Evolutionary conservation across 2,113 vertebrate species (phyloP).

Genomic region (Chloropsis hardwickii): DNA sequence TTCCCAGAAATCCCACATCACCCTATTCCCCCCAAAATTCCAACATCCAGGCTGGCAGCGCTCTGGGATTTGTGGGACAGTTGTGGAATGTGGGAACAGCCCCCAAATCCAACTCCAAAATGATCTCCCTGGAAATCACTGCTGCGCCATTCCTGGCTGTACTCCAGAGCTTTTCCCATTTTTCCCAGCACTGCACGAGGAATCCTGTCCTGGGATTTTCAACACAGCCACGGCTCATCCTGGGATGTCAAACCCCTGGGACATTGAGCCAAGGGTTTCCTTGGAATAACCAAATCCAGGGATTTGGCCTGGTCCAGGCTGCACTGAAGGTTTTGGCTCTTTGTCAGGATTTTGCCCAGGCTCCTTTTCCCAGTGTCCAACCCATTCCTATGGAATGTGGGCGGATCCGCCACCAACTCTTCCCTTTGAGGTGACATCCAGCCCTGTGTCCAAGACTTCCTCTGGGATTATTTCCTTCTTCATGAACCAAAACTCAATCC

Average conservation of each 20-base stretch:
- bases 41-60: neutral
- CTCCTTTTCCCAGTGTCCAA: fast-evolving
- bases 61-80: neutral
- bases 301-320: neutral
- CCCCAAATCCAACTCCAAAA: neutral
- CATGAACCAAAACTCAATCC: neutral
- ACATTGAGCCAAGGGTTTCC: neutral
- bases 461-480: neutral
- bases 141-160: neutral
- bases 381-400: fast-evolving
- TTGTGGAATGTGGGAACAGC: neutral
- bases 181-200: neutral
- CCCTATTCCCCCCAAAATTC: neutral
- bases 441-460: fast-evolving
- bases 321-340: neutral
- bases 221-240: neutral
- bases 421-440: neutral
- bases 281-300: too few species aligned
- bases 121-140: neutral
- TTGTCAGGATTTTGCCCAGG: neutral
- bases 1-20: neutral
- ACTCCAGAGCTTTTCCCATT: neutral
- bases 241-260: neutral
- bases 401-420: neutral
- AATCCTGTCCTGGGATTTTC: neutral